Evolutionary conservation across 2,888 invertebrate species (phyloP), one percentile per base, ranked within the genome.

Genomic region (Operophtera brumata): DNA sequence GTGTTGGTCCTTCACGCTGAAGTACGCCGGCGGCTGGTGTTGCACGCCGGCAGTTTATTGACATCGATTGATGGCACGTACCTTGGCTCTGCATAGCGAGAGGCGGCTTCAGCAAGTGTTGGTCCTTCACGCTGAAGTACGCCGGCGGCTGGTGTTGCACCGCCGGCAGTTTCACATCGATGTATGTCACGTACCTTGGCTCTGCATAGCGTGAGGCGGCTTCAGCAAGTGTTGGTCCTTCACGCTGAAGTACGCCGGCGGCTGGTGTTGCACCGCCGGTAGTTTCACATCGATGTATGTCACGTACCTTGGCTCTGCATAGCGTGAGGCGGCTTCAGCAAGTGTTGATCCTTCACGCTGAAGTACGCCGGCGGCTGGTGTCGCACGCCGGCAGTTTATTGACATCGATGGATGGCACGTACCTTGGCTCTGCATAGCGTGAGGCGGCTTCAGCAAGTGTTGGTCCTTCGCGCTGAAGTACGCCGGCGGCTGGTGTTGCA

Each of bases 171-270:
- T 96, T 95, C 55, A n/a, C n/a, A n/a, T n/a, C n/a, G n/a, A n/a
- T n/a, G n/a, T n/a, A n/a, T n/a, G n/a, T n/a, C n/a, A n/a, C n/a
- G n/a, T 11, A 59, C 62, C 42, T 36, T 57, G 61, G 25, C 72
- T 77, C 75, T 95, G 95, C 93, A 97, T 94, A 10, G 96, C 96
- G 54, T 95, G 94, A 0, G 97, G 98, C n/a, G 97, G 97, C 80
- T 97, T 97, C 52, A 99, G 88, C 61, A 98, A 90, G 81, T 98
- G 97, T 70, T 97, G 97, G 88, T 98, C 97, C 77, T 97, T 97
- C 57, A 96, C 95, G 75, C 96, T 95, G 82, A 96, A 95, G 88
- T 95, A 95, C 52, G 95, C 93, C 28, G 95, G 94, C 41, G 96
- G 95, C 73, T 96, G 95, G 78, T 96, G 94, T 74, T 95, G 95